phyloP scores from a whole-genome alignment of 2,888 invertebrate genomes.

The Dolichopus griseipennis region DNA sequence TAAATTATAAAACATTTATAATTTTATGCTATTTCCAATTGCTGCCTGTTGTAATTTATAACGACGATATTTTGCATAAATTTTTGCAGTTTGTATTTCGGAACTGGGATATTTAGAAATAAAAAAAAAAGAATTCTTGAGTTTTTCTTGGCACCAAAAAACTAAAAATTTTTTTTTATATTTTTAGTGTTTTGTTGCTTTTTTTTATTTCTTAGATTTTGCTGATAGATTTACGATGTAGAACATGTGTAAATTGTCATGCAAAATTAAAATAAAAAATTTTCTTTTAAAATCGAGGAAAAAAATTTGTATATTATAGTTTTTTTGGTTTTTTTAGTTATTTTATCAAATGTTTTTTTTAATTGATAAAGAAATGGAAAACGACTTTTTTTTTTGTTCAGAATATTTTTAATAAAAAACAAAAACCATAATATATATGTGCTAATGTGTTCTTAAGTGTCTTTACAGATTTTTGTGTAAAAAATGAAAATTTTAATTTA shows the following conservation, averaged over 20 bases:
- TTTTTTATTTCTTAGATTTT: background rate
- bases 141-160: background rate
- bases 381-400: no score
- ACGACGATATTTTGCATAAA: background rate
- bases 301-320: background rate
- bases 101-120: no score
- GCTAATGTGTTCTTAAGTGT: no score
- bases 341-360: background rate
- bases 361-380: background rate
- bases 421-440: no score
- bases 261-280: background rate
- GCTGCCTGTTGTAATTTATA: background rate
- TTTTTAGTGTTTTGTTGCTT: background rate
- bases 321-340: background rate
- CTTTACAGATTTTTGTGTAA: no score
- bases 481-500: no score
- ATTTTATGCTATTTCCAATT: background rate
- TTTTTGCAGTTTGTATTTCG: background rate
- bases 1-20: background rate
- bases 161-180: background rate
- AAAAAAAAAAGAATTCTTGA: background rate
- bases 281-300: background rate
- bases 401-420: no score
- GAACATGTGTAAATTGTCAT: constrained; percentile 3
- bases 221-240: constrained; percentile 1